Evolutionary conservation across 2,888 invertebrate species (phyloP).

Genomic region (Barypeithes pellucidus): DNA sequence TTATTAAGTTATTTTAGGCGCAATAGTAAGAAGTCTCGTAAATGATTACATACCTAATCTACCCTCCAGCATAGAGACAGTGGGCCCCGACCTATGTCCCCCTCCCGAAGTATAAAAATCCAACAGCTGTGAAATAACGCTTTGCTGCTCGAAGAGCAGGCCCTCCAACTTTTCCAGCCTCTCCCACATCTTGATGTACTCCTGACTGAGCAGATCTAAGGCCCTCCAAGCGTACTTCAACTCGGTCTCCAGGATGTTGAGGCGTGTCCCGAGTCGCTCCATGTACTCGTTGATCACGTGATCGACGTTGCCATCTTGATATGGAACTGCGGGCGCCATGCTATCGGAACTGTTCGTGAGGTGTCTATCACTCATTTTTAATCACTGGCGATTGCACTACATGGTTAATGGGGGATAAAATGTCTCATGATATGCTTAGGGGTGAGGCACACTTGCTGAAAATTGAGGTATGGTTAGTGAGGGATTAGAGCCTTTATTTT

Average conservation of each 20-base stretch:
- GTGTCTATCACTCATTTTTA: slow-evolving; percentile 61
- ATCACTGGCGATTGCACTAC: slow-evolving; percentile 37
- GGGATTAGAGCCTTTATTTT: background rate
- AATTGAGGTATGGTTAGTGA: slow-evolving; percentile 4
- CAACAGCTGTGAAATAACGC: slow-evolving; percentile 90
- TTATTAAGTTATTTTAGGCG: background rate
- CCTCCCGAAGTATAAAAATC: slow-evolving; percentile 80
- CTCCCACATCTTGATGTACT: slow-evolving; percentile 96
- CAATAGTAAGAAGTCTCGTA: background rate
- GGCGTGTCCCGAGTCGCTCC: slow-evolving; percentile 89
- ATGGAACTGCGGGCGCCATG: slow-evolving; percentile 65
- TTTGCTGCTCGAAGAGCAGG: slow-evolving; percentile 90
- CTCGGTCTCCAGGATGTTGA: slow-evolving; percentile 92
- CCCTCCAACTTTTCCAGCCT: slow-evolving; percentile 90
- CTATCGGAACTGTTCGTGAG: slow-evolving; percentile 60
- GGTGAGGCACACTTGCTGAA: slow-evolving; percentile 42
- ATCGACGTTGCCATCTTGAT: slow-evolving; percentile 73
- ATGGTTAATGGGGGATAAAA: slow-evolving; percentile 33
- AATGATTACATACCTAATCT: slow-evolving; percentile 39
- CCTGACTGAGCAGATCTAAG: slow-evolving; percentile 90
- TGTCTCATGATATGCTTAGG: slow-evolving; percentile 59
- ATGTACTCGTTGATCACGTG: slow-evolving; percentile 91
- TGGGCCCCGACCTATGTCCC: slow-evolving; percentile 62
- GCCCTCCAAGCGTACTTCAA: slow-evolving; percentile 95
- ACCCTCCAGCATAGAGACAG: slow-evolving; percentile 49